Evolutionary conservation across 2,113 vertebrate species (phyloP).

Genomic region (Lophochroa leadbeateri): DNA sequence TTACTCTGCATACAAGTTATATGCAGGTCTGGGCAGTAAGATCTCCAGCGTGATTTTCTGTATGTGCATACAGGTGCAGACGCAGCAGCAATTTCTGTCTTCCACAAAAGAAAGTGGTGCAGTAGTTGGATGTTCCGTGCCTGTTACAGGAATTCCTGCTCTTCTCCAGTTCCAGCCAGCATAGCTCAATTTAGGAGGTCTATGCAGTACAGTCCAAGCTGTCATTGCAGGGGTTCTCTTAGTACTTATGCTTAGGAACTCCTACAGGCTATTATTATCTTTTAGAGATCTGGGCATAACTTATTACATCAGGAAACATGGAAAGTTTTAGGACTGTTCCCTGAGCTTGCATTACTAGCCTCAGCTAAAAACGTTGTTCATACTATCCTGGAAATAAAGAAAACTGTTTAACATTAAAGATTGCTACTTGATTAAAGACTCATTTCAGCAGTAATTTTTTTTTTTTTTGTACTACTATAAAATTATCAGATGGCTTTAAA

Average conservation of each 20-base stretch:
- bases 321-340: neutral
- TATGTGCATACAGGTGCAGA: neutral
- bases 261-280: neutral
- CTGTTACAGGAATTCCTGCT: neutral
- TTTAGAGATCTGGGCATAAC: neutral
- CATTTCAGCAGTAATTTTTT: neutral
- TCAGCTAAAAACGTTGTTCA: neutral
- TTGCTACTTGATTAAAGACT: neutral
- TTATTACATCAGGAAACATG: neutral
- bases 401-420: neutral
- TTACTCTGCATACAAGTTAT: neutral
- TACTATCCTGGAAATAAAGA: neutral
- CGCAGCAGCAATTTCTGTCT: neutral
- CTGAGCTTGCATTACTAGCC: neutral
- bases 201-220: neutral
- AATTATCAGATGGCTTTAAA: neutral
- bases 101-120: neutral
- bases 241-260: neutral
- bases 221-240: neutral
- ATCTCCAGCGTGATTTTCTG: neutral
- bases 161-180: neutral
- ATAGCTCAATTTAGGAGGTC: neutral
- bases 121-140: neutral
- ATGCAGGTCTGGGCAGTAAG: neutral
- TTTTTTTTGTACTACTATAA: neutral